These are phyloP conservation scores for Hirudo medicinalis DNA, from an alignment of 1,140 invertebrate genomes.

Conservation along the genomic window DNA sequence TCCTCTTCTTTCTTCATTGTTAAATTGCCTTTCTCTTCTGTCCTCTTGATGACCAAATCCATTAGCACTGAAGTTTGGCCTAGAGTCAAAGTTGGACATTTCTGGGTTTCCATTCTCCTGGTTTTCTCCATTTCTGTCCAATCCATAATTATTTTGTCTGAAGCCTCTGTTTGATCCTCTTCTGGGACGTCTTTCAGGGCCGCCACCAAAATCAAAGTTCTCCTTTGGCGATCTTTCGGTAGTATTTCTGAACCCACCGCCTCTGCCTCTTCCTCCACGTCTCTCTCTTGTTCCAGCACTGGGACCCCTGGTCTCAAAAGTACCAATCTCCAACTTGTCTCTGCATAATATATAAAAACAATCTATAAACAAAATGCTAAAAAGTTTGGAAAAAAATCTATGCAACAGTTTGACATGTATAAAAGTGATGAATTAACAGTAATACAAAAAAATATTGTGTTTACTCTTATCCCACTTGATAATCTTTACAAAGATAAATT, in stretches of 20 bases:
- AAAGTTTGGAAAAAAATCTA: too few relatives aligned
- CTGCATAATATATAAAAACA: background rate
- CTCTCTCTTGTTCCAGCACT: background rate
- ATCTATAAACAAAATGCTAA: too few relatives aligned
- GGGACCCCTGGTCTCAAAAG: background rate
- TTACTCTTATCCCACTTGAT: too few relatives aligned
- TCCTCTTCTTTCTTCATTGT: background rate
- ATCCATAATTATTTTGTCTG: too few relatives aligned
- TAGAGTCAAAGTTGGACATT: too few relatives aligned
- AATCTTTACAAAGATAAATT: too few relatives aligned
- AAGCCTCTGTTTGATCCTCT: background rate
- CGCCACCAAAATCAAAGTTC: background rate
- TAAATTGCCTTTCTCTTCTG: background rate
- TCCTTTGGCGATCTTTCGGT: background rate
- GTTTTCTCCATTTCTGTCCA: too few relatives aligned
- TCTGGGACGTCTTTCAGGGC: background rate
- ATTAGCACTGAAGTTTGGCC: too few relatives aligned
- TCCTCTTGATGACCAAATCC: background rate
- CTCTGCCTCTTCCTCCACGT: slow-evolving; percentile 1
- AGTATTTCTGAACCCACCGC: background rate
- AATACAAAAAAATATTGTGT: too few relatives aligned
- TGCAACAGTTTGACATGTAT: too few relatives aligned
- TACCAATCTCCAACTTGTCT: slow-evolving; percentile 5
- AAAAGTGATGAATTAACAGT: too few relatives aligned
- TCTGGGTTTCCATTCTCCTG: too few relatives aligned